Evolutionary conservation across 2,113 vertebrate genomes (phyloP).

Genomic region (Aegithalos caudatus): DNA sequence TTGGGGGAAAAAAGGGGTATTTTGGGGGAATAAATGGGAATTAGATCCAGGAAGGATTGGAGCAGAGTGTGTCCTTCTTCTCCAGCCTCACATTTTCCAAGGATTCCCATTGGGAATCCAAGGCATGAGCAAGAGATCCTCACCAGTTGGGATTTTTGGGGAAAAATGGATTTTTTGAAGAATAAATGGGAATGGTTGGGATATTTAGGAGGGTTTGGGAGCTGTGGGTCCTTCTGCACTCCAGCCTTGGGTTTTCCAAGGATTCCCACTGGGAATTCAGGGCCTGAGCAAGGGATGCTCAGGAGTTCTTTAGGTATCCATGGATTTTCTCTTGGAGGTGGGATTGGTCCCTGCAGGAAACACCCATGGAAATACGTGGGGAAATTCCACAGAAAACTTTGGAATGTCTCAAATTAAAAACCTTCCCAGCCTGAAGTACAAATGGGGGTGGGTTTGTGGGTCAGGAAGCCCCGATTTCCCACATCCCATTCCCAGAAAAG

Average conservation of each 20-base stretch:
- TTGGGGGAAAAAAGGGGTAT: background rate
- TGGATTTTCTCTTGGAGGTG: background rate
- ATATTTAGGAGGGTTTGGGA: background rate
- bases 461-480: background rate
- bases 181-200: background rate
- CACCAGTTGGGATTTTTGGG: background rate
- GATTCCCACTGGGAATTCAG: background rate
- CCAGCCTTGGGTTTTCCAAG: no score
- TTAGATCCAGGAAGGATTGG: no score
- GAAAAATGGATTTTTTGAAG: background rate
- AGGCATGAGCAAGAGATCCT: no score
- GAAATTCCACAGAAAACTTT: background rate
- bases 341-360: background rate
- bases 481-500: background rate
- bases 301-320: background rate
- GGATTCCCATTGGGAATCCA: no score
- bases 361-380: fast-evolving
- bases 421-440: fast-evolving
- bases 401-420: fast-evolving
- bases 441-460: background rate
- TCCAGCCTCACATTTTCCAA: no score
- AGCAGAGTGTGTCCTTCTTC: no score
- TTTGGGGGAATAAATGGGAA: background rate
- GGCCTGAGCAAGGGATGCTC: background rate
- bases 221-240: background rate